phyloP scores from a whole-genome alignment of 2,888 invertebrate genomes.

The Microchrysa polita region DNA sequence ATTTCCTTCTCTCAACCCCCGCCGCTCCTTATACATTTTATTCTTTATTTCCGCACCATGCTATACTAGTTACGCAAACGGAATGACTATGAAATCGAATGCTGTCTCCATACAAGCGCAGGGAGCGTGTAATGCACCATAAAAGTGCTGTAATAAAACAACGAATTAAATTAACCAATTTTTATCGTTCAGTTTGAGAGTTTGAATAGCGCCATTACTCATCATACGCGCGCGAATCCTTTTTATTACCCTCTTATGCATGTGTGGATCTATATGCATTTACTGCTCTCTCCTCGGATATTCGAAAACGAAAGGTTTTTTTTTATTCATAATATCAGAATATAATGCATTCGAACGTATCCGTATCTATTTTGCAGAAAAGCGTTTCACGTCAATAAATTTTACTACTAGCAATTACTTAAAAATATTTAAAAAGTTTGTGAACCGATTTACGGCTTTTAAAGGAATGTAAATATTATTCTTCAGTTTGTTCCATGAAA shows the following conservation, averaged over 20 bases:
- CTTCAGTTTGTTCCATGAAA: neutral
- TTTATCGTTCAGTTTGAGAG: conserved; percentile 36
- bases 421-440: conserved; percentile 43
- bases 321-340: neutral
- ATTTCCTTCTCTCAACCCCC: neutral
- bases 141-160: conserved; percentile 36
- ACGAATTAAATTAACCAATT: conserved; percentile 41
- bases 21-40: too few species aligned
- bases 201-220: conserved; percentile 41
- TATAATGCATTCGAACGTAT: neutral
- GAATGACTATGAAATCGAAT: conserved; percentile 22
- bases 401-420: conserved; percentile 42
- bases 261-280: conserved; percentile 7
- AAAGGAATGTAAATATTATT: conserved; percentile 34
- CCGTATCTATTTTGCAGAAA: conserved; percentile 2
- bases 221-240: conserved; percentile 28
- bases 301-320: too few species aligned
- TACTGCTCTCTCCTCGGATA: neutral
- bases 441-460: conserved; percentile 29
- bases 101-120: conserved; percentile 31
- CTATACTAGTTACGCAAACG: neutral
- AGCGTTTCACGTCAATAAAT: conserved; percentile 26
- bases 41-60: too few species aligned
- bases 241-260: conserved; percentile 34
- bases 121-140: conserved; percentile 37